These are phyloP conservation scores for Lasaia peninsularis DNA, from an alignment of 1,140 invertebrate genomes.

Conservation along the genomic window DNA sequence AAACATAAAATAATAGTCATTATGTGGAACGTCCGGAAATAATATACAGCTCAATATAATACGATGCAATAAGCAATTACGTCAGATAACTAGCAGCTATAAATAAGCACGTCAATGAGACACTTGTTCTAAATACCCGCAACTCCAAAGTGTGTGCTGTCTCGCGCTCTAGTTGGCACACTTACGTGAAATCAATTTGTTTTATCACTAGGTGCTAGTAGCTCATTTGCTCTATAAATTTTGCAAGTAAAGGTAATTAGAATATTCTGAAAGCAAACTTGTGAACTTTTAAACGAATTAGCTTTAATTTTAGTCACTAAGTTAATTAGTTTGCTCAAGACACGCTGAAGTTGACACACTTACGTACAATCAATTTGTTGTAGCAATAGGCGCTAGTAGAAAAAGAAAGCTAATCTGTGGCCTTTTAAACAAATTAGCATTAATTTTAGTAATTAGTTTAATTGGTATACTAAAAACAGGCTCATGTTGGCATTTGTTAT, in stretches of 20 bases:
- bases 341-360: slow-evolving; percentile 23
- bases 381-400: slow-evolving; percentile 13
- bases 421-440: neutral
- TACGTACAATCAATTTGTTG: slow-evolving; percentile 21
- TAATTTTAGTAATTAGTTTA: neutral
- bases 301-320: neutral
- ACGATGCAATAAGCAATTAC: too few relatives aligned
- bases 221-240: slow-evolving; percentile 12
- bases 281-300: neutral
- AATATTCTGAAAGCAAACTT: too few relatives aligned
- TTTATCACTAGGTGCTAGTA: slow-evolving; percentile 15
- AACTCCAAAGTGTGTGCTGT: slow-evolving; percentile 1
- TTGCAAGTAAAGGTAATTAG: too few relatives aligned
- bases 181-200: slow-evolving; percentile 22
- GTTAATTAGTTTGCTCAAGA: neutral
- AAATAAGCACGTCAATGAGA: neutral
- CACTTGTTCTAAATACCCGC: neutral
- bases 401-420: too few relatives aligned
- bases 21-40: too few relatives aligned
- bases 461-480: slow-evolving; percentile 12
- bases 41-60: too few relatives aligned
- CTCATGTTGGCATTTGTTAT: slow-evolving; percentile 26
- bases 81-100: neutral
- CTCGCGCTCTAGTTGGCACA: slow-evolving; percentile 24
- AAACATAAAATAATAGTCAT: too few relatives aligned